Evolutionary conservation across 2,888 invertebrate genomes (phyloP).

Genomic region (Tubulanus polymorphus): DNA sequence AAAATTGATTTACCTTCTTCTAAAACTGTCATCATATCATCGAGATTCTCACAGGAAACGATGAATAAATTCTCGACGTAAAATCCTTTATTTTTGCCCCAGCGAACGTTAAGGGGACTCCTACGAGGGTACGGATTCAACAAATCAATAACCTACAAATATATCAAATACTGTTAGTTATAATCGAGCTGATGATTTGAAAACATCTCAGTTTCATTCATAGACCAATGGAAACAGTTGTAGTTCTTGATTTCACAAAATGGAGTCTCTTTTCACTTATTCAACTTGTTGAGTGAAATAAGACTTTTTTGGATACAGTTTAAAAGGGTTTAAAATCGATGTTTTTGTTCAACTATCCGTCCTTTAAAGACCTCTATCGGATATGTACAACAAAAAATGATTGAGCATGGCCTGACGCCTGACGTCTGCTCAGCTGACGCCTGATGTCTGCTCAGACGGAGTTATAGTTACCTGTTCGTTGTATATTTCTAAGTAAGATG

Average conservation of each 20-base stretch:
- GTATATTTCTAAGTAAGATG: conserved; percentile 93
- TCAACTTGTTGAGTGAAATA: too few relatives aligned
- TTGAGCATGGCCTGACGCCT: not conserved
- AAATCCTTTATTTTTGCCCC: conserved; percentile 86
- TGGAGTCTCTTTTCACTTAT: too few relatives aligned
- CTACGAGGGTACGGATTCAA: conserved; percentile 76
- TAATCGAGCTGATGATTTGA: too few relatives aligned
- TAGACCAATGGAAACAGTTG: too few relatives aligned
- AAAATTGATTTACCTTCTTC: conserved; percentile 74
- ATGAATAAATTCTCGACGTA: conserved; percentile 95
- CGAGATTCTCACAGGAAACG: conserved; percentile 87
- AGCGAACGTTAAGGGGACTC: conserved; percentile 81
- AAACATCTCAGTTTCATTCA: too few relatives aligned
- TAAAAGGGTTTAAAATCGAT: too few relatives aligned
- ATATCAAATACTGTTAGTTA: too few relatives aligned
- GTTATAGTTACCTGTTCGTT: conserved; percentile 79
- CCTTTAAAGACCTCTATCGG: too few relatives aligned
- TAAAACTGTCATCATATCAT: conserved; percentile 85
- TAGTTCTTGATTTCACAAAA: too few relatives aligned
- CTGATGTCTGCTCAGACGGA: not conserved
- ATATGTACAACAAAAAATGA: too few relatives aligned
- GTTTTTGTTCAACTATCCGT: too few relatives aligned
- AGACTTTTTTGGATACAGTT: too few relatives aligned
- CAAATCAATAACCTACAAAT: conserved; percentile 80
- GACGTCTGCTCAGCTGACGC: not conserved